Base-by-base conservation (phyloP, 2,888 invertebrate genomes). In the Drosophila mimica region DNA sequence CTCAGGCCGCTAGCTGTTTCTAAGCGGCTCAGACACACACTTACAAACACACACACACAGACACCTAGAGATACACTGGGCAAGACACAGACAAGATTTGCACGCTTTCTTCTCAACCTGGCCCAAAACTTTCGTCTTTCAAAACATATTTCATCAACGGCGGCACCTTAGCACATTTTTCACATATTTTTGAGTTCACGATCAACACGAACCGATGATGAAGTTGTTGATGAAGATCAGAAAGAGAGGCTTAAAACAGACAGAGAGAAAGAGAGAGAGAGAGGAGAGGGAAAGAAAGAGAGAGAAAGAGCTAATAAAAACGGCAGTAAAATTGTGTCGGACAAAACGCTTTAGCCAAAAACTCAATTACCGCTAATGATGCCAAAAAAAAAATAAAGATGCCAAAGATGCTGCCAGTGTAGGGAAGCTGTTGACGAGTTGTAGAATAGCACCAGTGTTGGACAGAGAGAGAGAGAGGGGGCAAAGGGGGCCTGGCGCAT, bases 101-200 rank as follows among this genome's bases (percentile, higher is more conserved):
- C 85, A 85, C 85, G 89, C 85, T 85, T 85, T 85, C 85, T 85
- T 85, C 85, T 83, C 76, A 58, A 85, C 63, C 64, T 70, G 53
- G 64, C 52, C 56, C 57, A 36, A 73, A 76, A 75, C 78, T 80
- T 80, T 76, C 71, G 80, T 80, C 80, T 78, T 68, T 66, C 54
- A 56, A 68, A 60, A 36, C 61, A 56, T 57, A 79, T 74, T 76
- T 81, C 81, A 75, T 49, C 65, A 65, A 43, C 71, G 46, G 61
- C 60, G 75, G 71, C 83, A 72, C 75, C 75, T 88, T 85, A 81
- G 78, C 88, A 84, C 83, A 84, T 88, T 79, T 88, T 88, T 71
- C 68, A 80, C 75, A 83, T 75, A 63, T 69, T 78, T 84, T 83
- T 78, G 75, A 84, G 88, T 80, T 88, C 81, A 84, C 76, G 86